A percentile compares a stretch with the other conserved stretches of the same genome.
Conservation (phyloP, 2,797 vertebrate species). For the Cebuella pygmaea region DNA sequence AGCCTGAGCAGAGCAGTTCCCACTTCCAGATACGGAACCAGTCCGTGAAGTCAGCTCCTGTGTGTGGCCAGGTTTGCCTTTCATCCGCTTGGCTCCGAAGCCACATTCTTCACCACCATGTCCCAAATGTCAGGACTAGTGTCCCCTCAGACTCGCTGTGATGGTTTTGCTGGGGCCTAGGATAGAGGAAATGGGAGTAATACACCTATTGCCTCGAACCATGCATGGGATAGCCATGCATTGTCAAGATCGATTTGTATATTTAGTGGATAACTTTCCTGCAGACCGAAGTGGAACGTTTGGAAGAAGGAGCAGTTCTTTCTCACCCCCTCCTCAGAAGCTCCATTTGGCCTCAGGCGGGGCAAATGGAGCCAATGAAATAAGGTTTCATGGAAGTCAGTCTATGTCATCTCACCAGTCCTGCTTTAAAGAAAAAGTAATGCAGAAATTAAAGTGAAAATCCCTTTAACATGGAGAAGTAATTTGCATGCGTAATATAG, state of each 20-base stretch:
- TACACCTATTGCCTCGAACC: rapidly evolving
- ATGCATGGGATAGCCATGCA: rapidly evolving
- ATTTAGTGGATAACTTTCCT: not conserved
- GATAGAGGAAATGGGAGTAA: not conserved
- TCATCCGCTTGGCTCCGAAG: not conserved
- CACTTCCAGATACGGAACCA: not conserved
- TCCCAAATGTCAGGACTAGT: not conserved
- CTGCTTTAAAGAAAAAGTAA: not conserved
- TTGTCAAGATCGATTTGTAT: not conserved
- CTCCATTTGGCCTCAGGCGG: not conserved
- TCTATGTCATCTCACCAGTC: not conserved
- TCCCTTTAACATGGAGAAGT: not conserved
- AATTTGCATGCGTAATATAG: not conserved
- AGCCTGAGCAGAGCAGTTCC: too few relatives aligned
- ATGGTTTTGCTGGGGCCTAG: not conserved
- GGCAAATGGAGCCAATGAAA: not conserved
- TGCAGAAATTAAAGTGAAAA: not conserved
- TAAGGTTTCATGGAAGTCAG: rapidly evolving
- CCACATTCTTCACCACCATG: not conserved
- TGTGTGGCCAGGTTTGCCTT: not conserved
- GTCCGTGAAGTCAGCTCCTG: rapidly evolving
- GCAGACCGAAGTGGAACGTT: not conserved
- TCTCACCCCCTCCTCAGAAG: not conserved
- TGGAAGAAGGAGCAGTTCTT: not conserved
- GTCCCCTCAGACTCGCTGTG: not conserved